These are phyloP conservation scores for Drosophila atripex DNA, from an alignment of 2,888 invertebrate genomes.

Conservation along the genomic window DNA sequence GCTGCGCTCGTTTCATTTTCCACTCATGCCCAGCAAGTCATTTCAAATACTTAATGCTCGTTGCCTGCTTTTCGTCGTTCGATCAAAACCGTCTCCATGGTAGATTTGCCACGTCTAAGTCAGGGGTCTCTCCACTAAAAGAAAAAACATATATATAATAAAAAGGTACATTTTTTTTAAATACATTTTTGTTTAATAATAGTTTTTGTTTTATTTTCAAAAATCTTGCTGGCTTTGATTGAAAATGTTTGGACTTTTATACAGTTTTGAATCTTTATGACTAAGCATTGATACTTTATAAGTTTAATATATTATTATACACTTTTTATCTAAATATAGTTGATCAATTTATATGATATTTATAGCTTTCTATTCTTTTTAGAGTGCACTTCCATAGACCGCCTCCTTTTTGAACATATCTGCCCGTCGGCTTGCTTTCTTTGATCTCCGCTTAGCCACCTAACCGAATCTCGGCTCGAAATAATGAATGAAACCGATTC, in stretches of 20 bases:
- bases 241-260: rapidly evolving
- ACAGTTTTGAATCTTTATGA: no score
- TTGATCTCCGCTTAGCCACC: slow-evolving; percentile 68
- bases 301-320: neutral
- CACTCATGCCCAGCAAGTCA: slow-evolving; percentile 46
- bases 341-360: neutral
- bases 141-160: neutral
- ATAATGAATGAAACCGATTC: slow-evolving; percentile 76
- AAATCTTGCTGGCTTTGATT: no score
- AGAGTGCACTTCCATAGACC: slow-evolving; percentile 9
- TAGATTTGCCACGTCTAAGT: slow-evolving; percentile 59
- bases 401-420: slow-evolving; percentile 20
- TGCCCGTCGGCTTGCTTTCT: slow-evolving; percentile 67
- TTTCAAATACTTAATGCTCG: slow-evolving; percentile 49
- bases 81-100: slow-evolving; percentile 68
- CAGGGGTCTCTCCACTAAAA: slow-evolving; percentile 1
- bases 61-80: slow-evolving; percentile 55
- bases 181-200: neutral
- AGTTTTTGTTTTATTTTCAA: neutral
- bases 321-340: neutral
- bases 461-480: slow-evolving; percentile 35
- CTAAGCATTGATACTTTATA: neutral
- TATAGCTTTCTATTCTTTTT: neutral
- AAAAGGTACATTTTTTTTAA: neutral
- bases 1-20: slow-evolving; percentile 78